These are phyloP conservation scores for Eumeta japonica DNA, from an alignment of 1,140 invertebrate species.

Conservation along the genomic window DNA sequence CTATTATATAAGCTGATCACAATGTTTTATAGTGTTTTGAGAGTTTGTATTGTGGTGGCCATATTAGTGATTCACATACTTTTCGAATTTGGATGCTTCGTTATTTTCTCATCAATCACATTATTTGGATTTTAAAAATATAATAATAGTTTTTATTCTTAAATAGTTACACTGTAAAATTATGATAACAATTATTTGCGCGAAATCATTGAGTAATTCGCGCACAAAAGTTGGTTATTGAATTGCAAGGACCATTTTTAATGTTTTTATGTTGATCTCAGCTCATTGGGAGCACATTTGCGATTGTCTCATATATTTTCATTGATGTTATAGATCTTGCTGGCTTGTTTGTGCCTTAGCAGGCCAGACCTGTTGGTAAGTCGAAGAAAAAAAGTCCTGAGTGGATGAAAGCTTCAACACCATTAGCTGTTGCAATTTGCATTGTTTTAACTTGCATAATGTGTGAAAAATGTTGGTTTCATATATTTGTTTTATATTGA, in stretches of 20 bases:
- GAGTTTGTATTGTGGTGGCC: conserved; percentile 44
- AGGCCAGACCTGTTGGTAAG: conserved; percentile 70
- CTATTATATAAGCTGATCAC: conserved; percentile 24
- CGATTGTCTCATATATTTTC: conserved; percentile 43
- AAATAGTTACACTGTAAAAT: too few relatives aligned
- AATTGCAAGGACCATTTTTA: conserved; percentile 55
- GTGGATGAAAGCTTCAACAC: conserved; percentile 44
- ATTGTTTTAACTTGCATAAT: conserved; percentile 51
- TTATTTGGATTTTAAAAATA: too few relatives aligned
- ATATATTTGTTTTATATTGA: conserved; percentile 41
- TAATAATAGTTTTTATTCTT: too few relatives aligned
- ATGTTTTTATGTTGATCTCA: conserved; percentile 28
- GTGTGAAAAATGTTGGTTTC: conserved; percentile 46
- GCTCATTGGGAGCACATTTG: conserved; percentile 41
- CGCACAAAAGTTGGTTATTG: conserved; percentile 49
- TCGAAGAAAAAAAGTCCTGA: conserved; percentile 41
- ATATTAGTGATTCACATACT: conserved; percentile 56
- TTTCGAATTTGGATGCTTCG: too few relatives aligned
- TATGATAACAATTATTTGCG: too few relatives aligned
- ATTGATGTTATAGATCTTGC: conserved; percentile 65
- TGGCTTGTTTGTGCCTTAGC: conserved; percentile 69
- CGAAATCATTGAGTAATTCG: conserved; percentile 44
- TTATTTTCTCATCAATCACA: too few relatives aligned
- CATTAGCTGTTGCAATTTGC: conserved; percentile 46
- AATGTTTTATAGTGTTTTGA: conserved; percentile 52